These are phyloP conservation scores for Actenoides hombroni DNA, from an alignment of 2,113 vertebrate species.

Conservation along the genomic window DNA sequence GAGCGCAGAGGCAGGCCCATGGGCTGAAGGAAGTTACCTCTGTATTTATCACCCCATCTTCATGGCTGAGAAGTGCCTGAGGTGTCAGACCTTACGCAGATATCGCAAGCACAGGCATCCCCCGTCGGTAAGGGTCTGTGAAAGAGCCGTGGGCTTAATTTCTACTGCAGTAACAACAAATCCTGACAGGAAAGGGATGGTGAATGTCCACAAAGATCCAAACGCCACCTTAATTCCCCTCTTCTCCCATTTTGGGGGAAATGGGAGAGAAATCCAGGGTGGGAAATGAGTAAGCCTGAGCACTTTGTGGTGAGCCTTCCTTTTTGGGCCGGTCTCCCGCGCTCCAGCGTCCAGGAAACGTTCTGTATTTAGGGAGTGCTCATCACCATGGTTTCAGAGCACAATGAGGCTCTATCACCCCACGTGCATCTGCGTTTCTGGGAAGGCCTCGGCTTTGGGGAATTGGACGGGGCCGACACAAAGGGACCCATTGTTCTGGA, in stretches of 20 bases:
- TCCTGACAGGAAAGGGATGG: neutral
- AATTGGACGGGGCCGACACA: conserved; percentile 10
- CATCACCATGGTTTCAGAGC: conserved; percentile 55
- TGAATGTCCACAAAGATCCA: neutral
- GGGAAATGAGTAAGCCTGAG: neutral
- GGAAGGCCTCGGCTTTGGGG: conserved; percentile 33
- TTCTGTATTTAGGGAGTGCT: conserved; percentile 20
- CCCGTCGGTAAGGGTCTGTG: rapidly evolving
- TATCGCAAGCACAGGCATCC: no score
- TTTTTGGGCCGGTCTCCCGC: neutral
- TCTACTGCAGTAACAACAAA: neutral
- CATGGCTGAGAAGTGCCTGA: neutral
- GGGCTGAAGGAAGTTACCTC: neutral
- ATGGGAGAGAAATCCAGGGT: neutral
- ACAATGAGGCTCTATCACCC: conserved; percentile 53
- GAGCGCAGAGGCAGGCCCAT: neutral
- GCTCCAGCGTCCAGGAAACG: conserved; percentile 29
- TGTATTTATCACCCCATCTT: neutral
- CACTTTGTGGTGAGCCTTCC: neutral
- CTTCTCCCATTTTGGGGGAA: neutral
- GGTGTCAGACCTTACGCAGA: neutral
- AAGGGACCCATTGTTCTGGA: conserved; percentile 60
- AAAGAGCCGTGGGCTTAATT: neutral
- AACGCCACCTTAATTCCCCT: neutral
- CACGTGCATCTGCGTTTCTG: conserved; percentile 45